phyloP scores from a whole-genome alignment of 2,113 vertebrate genomes.

The Pseudorasbora parva region DNA sequence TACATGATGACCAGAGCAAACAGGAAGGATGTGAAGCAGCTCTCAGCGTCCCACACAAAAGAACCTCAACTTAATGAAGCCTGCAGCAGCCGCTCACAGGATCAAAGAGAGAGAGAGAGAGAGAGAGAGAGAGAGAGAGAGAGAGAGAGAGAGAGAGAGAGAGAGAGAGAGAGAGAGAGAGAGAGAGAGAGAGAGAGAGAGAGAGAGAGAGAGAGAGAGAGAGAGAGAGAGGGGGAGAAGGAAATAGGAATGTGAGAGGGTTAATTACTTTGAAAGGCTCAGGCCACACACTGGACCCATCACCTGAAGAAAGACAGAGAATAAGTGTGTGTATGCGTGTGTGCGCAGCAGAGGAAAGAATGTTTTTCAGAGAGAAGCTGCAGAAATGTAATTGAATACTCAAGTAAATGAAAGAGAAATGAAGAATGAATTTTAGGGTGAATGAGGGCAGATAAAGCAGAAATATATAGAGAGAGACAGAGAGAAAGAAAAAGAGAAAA shows the following conservation, averaged over 20 bases:
- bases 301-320: conserved; percentile 43
- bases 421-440: conserved; percentile 57
- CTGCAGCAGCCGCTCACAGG: conserved; percentile 44
- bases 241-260: conserved; percentile 46
- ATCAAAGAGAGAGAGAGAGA: conserved; percentile 44
- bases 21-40: conserved; percentile 73
- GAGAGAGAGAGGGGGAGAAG: conserved; percentile 46
- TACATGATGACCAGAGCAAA: conserved; percentile 69
- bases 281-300: conserved; percentile 45
- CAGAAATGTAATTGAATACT: conserved; percentile 41
- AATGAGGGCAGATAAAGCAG: conserved; percentile 38
- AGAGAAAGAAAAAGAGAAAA: background rate
- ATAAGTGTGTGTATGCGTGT: conserved; percentile 39
- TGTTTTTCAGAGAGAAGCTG: conserved; percentile 40
- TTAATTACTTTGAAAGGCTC: conserved; percentile 48
- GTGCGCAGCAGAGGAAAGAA: conserved; percentile 21
- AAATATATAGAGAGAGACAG: background rate
- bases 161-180: conserved; percentile 54
- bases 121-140: conserved; percentile 29
- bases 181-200: conserved; percentile 56
- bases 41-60: conserved; percentile 47
- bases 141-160: conserved; percentile 64
- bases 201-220: conserved; percentile 68
- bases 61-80: conserved; percentile 53
- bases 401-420: conserved; percentile 55